These are phyloP conservation scores for Tetraneura akinire DNA, from an alignment of 1,140 invertebrate genomes.

Conservation along the genomic window DNA sequence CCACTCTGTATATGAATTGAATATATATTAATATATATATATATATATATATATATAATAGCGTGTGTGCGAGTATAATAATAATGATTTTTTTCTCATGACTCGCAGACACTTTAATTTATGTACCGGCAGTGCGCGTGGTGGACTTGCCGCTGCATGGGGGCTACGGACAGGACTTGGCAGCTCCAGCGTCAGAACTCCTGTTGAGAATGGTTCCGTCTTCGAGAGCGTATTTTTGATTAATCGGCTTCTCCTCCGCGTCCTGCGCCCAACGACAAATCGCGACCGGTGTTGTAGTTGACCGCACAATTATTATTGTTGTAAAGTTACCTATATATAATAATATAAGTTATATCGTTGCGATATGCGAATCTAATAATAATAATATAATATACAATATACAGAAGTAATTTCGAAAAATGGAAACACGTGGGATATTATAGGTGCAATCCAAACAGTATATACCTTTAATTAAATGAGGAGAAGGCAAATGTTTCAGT, in stretches of 20 bases:
- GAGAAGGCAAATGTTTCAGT: too few species aligned
- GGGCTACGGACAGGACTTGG: conserved; percentile 37
- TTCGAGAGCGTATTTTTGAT: conserved; percentile 34
- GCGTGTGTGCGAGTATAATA: background rate
- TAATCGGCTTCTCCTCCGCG: conserved; percentile 28
- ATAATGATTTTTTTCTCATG: conserved; percentile 35
- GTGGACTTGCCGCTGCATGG: conserved; percentile 27
- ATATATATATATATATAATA: background rate
- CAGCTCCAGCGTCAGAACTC: conserved; percentile 47
- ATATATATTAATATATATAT: background rate
- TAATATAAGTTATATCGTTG: too few species aligned
- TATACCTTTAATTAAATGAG: too few species aligned
- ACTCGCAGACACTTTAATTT: conserved; percentile 45
- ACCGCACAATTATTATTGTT: too few species aligned
- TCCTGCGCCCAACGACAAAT: background rate
- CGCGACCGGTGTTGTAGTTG: background rate
- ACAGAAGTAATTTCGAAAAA: too few species aligned
- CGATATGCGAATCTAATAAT: too few species aligned
- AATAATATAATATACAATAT: too few species aligned
- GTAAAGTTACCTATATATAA: too few species aligned
- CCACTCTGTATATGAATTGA: background rate
- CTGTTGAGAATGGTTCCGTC: conserved; percentile 41
- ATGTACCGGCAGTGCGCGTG: conserved; percentile 10
- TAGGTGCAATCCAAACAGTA: too few species aligned
- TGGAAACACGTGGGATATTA: too few species aligned